Conservation (phyloP, 2,888 invertebrate species). For the Rotaria macrura region DNA sequence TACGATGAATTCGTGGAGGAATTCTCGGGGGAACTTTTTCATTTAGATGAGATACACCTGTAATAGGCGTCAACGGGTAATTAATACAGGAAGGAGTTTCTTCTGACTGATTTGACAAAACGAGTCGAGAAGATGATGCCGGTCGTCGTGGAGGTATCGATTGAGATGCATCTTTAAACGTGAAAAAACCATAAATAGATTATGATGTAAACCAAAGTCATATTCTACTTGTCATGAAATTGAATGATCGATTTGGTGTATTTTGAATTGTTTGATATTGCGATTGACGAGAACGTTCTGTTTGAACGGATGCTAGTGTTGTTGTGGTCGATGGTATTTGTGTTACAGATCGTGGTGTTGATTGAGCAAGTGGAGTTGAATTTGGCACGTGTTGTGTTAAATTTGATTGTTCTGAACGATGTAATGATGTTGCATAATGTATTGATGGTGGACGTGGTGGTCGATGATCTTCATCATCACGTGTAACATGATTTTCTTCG, state of each 20-base stretch:
- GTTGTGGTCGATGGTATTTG: background rate
- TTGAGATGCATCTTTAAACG: background rate
- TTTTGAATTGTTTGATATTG: background rate
- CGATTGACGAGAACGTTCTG: background rate
- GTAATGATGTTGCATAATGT: background rate
- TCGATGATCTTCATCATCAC: background rate
- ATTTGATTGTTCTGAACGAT: background rate
- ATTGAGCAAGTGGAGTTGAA: slow-evolving; percentile 3
- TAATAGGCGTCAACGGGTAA: background rate
- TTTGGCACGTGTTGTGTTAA: background rate
- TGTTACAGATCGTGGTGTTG: background rate
- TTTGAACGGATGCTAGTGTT: background rate
- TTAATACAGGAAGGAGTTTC: background rate
- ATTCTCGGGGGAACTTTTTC: background rate
- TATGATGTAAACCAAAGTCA: no score
- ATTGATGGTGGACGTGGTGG: background rate
- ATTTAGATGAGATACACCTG: background rate
- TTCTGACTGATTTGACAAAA: background rate
- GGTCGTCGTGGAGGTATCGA: background rate
- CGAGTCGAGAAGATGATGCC: background rate
- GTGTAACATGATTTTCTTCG: background rate
- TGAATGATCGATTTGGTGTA: background rate
- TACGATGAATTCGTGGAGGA: background rate
- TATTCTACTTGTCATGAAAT: background rate
- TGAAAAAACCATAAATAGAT: no score